Percentiles rank a stretch among this genome's conserved stretches.
Conservation (phyloP, 2,113 vertebrate species). For the Piaya cayana region DNA sequence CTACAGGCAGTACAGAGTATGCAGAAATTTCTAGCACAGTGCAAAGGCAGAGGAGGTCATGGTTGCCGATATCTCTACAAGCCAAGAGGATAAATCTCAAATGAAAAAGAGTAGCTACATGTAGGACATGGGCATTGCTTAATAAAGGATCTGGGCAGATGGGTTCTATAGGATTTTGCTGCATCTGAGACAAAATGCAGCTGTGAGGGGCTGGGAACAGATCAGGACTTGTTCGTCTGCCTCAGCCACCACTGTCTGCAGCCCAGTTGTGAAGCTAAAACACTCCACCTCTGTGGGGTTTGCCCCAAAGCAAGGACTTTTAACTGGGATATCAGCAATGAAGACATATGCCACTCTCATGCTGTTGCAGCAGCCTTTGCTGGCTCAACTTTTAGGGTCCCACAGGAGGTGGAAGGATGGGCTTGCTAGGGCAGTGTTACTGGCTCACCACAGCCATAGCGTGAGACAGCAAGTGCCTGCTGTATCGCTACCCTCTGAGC, state of each 20-base stretch:
- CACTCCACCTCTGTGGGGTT: neutral
- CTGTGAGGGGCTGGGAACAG: neutral
- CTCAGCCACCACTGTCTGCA: neutral
- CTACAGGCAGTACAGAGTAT: neutral
- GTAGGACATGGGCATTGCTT: neutral
- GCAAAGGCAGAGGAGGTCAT: neutral
- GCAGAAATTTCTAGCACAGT: neutral
- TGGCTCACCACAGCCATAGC: neutral
- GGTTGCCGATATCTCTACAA: neutral
- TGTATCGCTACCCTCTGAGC: accelerated
- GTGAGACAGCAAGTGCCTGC: neutral
- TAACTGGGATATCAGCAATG: neutral
- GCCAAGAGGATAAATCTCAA: neutral
- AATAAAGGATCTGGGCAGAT: neutral
- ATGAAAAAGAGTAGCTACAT: neutral
- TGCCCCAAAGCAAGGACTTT: neutral
- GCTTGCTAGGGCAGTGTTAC: accelerated
- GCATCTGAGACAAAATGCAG: neutral
- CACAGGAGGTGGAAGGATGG: neutral
- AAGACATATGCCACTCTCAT: neutral
- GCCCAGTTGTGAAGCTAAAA: neutral
- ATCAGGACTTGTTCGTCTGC: neutral
- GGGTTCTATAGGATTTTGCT: neutral
- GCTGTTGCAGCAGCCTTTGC: neutral
- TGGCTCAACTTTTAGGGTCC: neutral